Percentiles rank a stretch among this genome's conserved stretches.
phyloP scores from a whole-genome alignment of 2,888 invertebrate genomes.

The Holacanthella duospinosa region DNA sequence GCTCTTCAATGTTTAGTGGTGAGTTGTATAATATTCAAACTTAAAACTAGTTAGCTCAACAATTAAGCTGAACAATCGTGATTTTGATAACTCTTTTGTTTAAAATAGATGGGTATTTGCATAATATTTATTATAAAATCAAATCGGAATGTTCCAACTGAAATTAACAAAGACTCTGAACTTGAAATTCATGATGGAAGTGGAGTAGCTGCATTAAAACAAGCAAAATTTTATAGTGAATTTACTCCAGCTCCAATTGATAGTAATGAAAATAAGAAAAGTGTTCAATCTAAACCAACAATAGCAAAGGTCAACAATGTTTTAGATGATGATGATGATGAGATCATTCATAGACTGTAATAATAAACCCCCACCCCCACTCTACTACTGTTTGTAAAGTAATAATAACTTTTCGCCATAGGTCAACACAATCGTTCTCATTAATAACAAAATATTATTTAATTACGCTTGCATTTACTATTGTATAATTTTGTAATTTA shows the following conservation, averaged over 20 bases:
- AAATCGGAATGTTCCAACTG: background rate
- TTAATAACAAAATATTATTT: no score
- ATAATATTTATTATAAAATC: background rate
- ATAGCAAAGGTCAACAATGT: no score
- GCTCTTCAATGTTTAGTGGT: constrained; percentile 6
- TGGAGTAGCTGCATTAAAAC: background rate
- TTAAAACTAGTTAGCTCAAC: no score
- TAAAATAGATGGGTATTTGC: background rate
- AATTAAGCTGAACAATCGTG: no score
- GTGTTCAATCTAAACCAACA: background rate
- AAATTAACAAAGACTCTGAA: constrained; percentile 1
- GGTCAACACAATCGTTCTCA: no score
- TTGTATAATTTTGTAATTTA: no score
- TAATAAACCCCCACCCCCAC: no score
- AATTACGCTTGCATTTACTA: no score
- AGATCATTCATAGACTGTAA: background rate
- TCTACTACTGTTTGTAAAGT: no score
- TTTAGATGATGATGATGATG: background rate
- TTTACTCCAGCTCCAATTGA: background rate
- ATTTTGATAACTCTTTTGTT: background rate
- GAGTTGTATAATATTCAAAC: background rate
- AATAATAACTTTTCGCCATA: no score
- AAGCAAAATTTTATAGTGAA: constrained; percentile 8
- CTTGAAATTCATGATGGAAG: constrained; percentile 1
- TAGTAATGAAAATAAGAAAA: background rate